Evolutionary conservation across 1,140 invertebrate species (phyloP).

Genomic region (Lepidotrigona ventralis): DNA sequence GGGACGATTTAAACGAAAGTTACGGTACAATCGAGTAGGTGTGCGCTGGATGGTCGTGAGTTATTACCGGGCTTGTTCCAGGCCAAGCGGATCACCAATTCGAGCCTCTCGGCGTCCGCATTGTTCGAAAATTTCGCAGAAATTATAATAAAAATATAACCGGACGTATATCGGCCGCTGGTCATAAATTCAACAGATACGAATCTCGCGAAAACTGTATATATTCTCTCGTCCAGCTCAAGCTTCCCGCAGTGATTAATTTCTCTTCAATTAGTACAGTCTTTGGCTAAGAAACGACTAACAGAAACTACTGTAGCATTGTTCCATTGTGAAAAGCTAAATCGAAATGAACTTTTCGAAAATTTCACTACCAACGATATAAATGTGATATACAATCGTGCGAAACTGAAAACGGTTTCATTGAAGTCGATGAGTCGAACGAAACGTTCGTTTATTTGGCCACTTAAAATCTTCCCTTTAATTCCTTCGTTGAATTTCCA

Average conservation of each 20-base stretch:
- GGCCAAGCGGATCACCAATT: slow-evolving; percentile 23
- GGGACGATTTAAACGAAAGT: slow-evolving; percentile 36
- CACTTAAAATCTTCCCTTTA: slow-evolving; percentile 40
- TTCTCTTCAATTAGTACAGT: too few relatives aligned
- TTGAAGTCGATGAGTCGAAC: not conserved
- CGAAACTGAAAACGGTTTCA: not conserved
- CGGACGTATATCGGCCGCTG: not conserved
- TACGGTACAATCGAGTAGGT: slow-evolving; percentile 43
- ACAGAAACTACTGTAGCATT: too few relatives aligned
- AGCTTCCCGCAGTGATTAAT: too few relatives aligned
- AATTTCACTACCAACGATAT: too few relatives aligned
- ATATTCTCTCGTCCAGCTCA: too few relatives aligned
- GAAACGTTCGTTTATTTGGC: slow-evolving; percentile 6
- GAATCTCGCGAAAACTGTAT: too few relatives aligned
- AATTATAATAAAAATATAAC: slow-evolving; percentile 8
- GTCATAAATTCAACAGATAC: not conserved
- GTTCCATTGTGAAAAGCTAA: too few relatives aligned
- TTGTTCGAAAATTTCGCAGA: slow-evolving; percentile 31
- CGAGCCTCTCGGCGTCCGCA: slow-evolving; percentile 2
- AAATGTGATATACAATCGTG: not conserved
- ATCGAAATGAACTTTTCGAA: too few relatives aligned
- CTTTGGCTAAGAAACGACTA: too few relatives aligned
- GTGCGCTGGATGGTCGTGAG: slow-evolving; percentile 24
- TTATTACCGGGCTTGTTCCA: slow-evolving; percentile 39
- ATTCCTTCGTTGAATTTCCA: slow-evolving; percentile 34